Evolutionary conservation across 1,140 invertebrate species (phyloP).

Genomic region (Cecropterus lyciades): DNA sequence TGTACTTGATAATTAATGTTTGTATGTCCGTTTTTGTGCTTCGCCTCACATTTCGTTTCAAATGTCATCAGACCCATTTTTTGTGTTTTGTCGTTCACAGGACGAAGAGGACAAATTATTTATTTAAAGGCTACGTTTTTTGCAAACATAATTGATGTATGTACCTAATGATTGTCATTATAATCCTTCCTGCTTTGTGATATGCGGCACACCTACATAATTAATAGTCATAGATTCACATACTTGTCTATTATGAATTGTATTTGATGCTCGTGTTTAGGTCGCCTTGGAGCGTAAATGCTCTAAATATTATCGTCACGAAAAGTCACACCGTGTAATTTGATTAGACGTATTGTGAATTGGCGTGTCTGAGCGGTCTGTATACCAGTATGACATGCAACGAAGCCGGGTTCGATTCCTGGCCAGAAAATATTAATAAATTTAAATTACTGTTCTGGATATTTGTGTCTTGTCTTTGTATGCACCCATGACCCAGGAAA

Average conservation of each 20-base stretch:
- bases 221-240: conserved; percentile 12
- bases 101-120: conserved; percentile 44
- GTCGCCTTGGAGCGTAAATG: neutral
- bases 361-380: no score
- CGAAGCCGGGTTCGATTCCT: no score
- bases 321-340: no score
- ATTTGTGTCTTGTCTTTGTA: no score
- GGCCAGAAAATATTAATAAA: no score
- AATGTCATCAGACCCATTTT: conserved; percentile 54
- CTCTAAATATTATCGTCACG: neutral
- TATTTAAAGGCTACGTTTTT: conserved; percentile 51
- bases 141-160: conserved; percentile 38
- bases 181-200: conserved; percentile 38
- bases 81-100: conserved; percentile 37
- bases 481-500: no score
- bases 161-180: conserved; percentile 35
- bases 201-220: conserved; percentile 34
- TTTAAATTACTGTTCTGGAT: no score
- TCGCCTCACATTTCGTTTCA: conserved; percentile 40
- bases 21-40: neutral
- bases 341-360: no score
- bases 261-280: no score
- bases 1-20: no score
- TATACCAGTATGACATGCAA: no score
- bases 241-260: neutral